Evolutionary conservation across 2,113 vertebrate species (phyloP), one percentile per base, ranked within the genome.

Genomic region (Halcyon malimbica): DNA sequence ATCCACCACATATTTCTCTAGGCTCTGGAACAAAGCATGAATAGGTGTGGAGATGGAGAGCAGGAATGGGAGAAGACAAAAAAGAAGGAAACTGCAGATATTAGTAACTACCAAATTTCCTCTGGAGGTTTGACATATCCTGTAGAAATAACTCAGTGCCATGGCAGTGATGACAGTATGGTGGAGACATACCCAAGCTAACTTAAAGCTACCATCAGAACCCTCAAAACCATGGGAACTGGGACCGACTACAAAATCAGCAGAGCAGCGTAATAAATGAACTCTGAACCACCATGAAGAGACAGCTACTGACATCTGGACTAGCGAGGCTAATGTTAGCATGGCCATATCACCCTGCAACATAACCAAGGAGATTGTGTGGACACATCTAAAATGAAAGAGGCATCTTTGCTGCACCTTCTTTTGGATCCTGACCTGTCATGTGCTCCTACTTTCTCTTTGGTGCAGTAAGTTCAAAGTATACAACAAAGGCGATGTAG

Each of bases 251-350:
- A 69, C 3, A 4, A 73, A 90, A 67, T 29, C 37, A 12, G 23
- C 1, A 2, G 50, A 74, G 35, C 46, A 50, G 16, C 0, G 0
- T 4, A 54, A 17, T 28, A 28, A 85, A 54, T 24, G 10, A 46
- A 15, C 29, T 46, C 26, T 69, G 67, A 92, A 53, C 26, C 17
- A 29, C 35, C 41, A 2, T 31, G 37, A 76, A 79, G 62, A 68
- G 11, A 51, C 15, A 68, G 37, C 37, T 74, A 44, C 31, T 24
- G 41, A 13, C n/a, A 70, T 21, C 42, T 76, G 73, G 37, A n/a
- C 65, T 35, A 50, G 16, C 0, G 3, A 74, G 20, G 29, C 26
- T 33, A 50, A 75, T 1, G 1, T 9, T 65, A 53, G 19, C 15
- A 35, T 13, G 35, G 50, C 12, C 65, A 48, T 9, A 8, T n/a